Evolutionary conservation across 2,888 invertebrate species (phyloP), one percentile per base, ranked within the genome.

Genomic region (Zygothrica quintamaculata): DNA sequence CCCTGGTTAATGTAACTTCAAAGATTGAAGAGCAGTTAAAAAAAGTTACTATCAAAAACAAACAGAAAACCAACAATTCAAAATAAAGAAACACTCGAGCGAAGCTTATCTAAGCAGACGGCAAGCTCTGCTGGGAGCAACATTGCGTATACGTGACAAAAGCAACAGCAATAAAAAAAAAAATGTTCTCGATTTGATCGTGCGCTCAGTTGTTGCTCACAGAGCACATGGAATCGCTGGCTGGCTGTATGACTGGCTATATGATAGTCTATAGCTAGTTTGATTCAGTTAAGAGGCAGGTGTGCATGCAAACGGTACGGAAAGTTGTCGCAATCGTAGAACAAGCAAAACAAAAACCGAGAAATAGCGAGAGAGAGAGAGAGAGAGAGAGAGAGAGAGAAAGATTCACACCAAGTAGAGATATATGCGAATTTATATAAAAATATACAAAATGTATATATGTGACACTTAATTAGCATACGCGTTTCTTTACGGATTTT

Each of bases 201-300:
- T 16, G 18, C 22, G 57, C 46, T 47, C 29, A 29, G 50, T 50
- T 9, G 18, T 18, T 15, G 15, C 11, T 3, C 33, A 11, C 26
- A 12, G 39, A 9, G n/a, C 26, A 15, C 15, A 1, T 12, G 36
- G 42, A n/a, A n/a, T n/a, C n/a, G n/a, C n/a, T n/a, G n/a, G n/a
- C n/a, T n/a, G n/a, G n/a, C n/a, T n/a, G n/a, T n/a, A n/a, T n/a
- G n/a, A 18, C 31, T 22, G 39, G 33, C 15, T 43, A 4, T 34
- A 13, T 42, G 22, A 4, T n/a, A 6, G 36, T 16, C 37, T 39
- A 33, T 16, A 25, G 42, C 29, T 25, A 22, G 55, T 59, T 60
- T 36, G 65, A 42, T 62, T 77, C 78, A 82, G 80, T 80, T 76
- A 59, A 57, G 58, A 65, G 66, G 72, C 82, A 85, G 85, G 80